These are phyloP conservation scores for Otis tarda DNA, from an alignment of 2,113 vertebrate species.

Conservation along the genomic window DNA sequence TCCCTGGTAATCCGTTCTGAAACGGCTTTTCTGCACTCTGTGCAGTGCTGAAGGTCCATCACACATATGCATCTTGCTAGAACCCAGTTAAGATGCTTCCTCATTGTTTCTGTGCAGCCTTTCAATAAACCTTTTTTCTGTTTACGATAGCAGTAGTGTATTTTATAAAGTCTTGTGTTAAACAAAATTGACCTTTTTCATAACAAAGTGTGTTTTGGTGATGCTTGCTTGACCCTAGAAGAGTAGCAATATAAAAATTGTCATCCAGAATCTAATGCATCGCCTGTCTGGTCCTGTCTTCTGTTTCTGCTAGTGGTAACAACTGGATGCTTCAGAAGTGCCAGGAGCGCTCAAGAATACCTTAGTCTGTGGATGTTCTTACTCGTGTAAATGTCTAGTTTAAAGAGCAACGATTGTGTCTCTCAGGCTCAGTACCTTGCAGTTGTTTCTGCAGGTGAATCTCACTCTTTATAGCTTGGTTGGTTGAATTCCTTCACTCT, in stretches of 20 bases:
- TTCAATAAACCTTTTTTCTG: background rate
- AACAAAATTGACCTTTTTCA: background rate
- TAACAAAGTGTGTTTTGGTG: background rate
- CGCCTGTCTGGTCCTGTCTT: background rate
- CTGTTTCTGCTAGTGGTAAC: background rate
- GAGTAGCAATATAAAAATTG: background rate
- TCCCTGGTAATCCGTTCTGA: background rate
- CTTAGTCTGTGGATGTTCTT: background rate
- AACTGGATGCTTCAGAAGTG: background rate
- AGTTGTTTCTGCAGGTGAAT: background rate
- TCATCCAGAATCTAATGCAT: background rate
- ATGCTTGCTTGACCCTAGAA: background rate
- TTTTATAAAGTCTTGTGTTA: background rate
- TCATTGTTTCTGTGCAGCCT: background rate
- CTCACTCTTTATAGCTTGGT: background rate
- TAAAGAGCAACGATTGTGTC: background rate
- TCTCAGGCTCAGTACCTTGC: background rate
- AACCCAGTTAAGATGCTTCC: background rate
- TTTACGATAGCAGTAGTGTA: background rate
- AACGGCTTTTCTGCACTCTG: background rate
- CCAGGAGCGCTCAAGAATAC: background rate
- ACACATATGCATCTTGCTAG: fast-evolving
- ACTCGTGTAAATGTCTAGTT: background rate
- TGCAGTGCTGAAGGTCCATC: background rate
- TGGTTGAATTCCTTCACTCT: background rate